Conservation (phyloP, 2,888 invertebrate genomes). For the Hyposoter didymator region DNA sequence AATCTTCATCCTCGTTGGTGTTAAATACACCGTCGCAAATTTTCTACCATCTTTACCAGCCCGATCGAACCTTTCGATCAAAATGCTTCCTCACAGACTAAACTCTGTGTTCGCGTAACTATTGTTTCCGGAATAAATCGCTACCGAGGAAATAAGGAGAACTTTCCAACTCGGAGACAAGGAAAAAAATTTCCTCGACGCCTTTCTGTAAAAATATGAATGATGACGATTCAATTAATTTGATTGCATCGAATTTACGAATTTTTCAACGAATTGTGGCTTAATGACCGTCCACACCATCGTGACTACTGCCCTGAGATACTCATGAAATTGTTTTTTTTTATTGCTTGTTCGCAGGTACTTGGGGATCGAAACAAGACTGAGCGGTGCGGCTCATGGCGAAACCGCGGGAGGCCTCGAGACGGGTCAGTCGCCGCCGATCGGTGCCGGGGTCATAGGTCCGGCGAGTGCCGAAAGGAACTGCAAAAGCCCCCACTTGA, state of each 20-base stretch:
- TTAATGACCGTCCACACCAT: background rate
- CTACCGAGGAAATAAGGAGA: background rate
- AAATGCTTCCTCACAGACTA: background rate
- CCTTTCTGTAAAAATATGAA: background rate
- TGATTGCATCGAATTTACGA: background rate
- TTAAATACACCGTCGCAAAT: conserved; percentile 42
- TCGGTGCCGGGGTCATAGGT: conserved; percentile 82
- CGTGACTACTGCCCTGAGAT: conserved; percentile 1
- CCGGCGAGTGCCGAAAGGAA: conserved; percentile 82
- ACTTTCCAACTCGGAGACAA: background rate
- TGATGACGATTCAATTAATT: background rate
- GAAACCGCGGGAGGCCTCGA: conserved; percentile 75
- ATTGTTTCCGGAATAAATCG: background rate
- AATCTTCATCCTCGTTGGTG: conserved; percentile 56
- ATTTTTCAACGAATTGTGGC: background rate
- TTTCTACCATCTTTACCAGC: conserved; percentile 9
- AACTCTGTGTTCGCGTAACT: background rate
- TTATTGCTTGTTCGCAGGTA: conserved; percentile 75
- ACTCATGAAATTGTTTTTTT: conserved; percentile 17
- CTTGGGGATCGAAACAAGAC: conserved; percentile 80
- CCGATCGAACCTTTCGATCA: background rate
- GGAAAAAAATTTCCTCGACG: background rate
- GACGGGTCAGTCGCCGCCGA: conserved; percentile 77
- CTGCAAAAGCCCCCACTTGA: conserved; percentile 82
- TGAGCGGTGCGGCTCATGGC: conserved; percentile 71